phyloP scores from a whole-genome alignment of 2,888 invertebrate genomes.

The Lasioglossum morio region DNA sequence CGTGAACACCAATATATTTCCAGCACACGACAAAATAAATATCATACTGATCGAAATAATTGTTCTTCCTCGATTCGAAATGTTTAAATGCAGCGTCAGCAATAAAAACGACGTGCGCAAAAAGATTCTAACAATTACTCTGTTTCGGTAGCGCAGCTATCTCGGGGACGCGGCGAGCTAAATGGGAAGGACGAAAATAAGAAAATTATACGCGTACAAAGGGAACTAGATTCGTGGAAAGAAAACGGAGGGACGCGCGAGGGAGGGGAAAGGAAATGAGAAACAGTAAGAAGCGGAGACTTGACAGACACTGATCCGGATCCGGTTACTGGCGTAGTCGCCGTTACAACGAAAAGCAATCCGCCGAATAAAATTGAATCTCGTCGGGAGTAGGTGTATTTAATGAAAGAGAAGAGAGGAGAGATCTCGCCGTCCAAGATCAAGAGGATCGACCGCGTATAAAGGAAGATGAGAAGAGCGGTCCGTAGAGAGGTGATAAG shows the following conservation, averaged over 20 bases:
- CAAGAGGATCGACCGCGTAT: conserved; percentile 69
- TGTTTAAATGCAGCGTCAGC: background rate
- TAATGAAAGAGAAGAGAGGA: conserved; percentile 75
- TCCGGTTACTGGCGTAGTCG: conserved; percentile 78
- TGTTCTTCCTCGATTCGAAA: background rate
- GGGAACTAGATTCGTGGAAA: background rate
- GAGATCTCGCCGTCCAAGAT: conserved; percentile 65
- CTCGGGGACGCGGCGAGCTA: background rate
- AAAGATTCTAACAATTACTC: background rate
- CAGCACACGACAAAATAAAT: background rate
- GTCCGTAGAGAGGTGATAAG: background rate
- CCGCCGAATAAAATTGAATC: conserved; percentile 82
- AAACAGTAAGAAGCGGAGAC: conserved; percentile 30
- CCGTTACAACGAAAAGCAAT: conserved; percentile 82
- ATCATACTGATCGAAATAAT: background rate
- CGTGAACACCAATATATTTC: too few species aligned
- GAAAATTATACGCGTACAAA: conserved; percentile 17
- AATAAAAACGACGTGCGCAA: background rate
- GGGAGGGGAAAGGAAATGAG: background rate
- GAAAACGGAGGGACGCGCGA: too few species aligned
- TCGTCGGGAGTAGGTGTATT: conserved; percentile 76
- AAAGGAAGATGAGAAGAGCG: conserved; percentile 43
- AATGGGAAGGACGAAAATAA: background rate
- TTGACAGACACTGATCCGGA: conserved; percentile 80
- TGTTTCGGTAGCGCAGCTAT: background rate